Evolutionary conservation across 2,113 vertebrate genomes (phyloP), one percentile per base, ranked within the genome.

Genomic region (Xyrauchen texanus): DNA sequence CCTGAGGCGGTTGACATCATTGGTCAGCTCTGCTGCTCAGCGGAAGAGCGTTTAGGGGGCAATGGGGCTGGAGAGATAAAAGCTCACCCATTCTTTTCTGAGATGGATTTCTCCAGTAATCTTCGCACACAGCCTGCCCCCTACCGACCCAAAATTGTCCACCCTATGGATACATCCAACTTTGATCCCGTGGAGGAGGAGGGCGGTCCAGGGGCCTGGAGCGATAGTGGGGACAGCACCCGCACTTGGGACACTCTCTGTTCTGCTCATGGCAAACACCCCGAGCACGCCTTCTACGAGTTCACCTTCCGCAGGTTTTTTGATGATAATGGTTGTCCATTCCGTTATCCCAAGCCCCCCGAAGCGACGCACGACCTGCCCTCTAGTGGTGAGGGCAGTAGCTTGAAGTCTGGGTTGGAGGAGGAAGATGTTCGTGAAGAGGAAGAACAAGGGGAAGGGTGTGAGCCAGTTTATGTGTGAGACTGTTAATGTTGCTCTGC

Each of bases 111-210:
- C 91, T 96, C 96, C 68, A 91, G 92, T 0, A 98, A 98, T 70
- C 94, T 97, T 84, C 95, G 98, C 42, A 95, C 94, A 86, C 98
- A 99, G 86, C 95, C 94, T 0, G 97, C 98, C 12, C 97, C 97
- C 8, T 99, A 98, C 44, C 89, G 96, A 67, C 98, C 98, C 83
- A 98, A 96, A 86, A 97, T 99, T 81, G 94, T 95, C 85, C 98
- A 99, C 88, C 96, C 96, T 3, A 99, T 97, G 95, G 98, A 99
- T 91, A 99, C 98, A 8, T 99, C 97, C n/a, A 99, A 99, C 91
- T 99, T 99, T 60, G 98, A 99, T 88, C 97, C 98, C 0, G 96
- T 99, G 61, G 98, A 98, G 76, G 98, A 98, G 79, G 98, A 98
- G 64, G 90, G 93, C 16, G 93, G 93, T 2, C 94, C 91, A 0